Evolutionary conservation across 2,797 vertebrate species (phyloP).

Genomic region (Chaetophractus vellerosus): DNA sequence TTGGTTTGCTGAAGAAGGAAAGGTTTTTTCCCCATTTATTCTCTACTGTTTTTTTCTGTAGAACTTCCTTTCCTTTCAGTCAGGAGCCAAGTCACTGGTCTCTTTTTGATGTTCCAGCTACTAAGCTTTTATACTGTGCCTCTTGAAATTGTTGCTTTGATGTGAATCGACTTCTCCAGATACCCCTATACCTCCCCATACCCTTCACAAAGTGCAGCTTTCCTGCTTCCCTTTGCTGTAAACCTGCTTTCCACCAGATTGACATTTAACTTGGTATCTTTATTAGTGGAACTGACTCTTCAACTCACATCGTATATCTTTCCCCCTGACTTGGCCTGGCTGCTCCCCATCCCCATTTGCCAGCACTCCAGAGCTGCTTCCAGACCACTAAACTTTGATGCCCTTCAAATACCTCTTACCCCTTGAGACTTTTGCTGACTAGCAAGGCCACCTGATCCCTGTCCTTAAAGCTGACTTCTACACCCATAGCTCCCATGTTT

Average conservation of each 20-base stretch:
- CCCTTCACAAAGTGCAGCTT: not conserved
- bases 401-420: not conserved
- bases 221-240: not conserved
- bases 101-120: not conserved
- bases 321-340: not conserved
- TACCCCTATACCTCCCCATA: not conserved
- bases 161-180: not conserved
- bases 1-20: constrained; percentile 55
- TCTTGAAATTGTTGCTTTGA: constrained; percentile 31
- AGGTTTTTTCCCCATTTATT: constrained; percentile 42
- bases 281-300: constrained; percentile 4
- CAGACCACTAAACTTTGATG: not conserved
- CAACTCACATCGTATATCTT: not conserved
- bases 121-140: not conserved
- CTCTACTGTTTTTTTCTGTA: not conserved
- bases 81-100: not conserved
- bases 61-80: not conserved
- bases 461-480: constrained; percentile 10
- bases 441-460: not conserved
- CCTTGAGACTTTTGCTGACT: constrained; percentile 26
- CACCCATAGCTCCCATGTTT: not conserved
- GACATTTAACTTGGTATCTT: not conserved
- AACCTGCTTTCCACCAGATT: not conserved
- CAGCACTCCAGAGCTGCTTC: constrained; percentile 40
- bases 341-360: not conserved